phyloP scores from a whole-genome alignment of 2,888 invertebrate species.

The Euclidia mi region DNA sequence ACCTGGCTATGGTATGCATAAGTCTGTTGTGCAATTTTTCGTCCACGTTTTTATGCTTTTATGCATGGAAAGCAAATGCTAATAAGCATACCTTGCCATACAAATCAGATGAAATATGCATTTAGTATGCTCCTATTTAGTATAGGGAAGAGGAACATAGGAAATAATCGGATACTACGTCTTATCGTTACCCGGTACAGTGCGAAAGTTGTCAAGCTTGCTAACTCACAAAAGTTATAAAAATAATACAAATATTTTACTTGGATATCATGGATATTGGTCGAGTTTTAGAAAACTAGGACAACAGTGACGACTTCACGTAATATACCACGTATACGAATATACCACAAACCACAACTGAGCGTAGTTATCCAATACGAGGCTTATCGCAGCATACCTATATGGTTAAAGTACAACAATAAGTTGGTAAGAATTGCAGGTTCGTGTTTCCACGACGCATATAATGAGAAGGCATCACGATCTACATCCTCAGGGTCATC shows the following conservation, averaged over 20 bases:
- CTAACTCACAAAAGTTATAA: background rate
- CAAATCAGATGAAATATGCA: too few species aligned
- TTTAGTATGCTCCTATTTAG: too few species aligned
- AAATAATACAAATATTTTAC: too few species aligned
- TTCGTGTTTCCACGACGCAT: background rate
- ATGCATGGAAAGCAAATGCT: background rate
- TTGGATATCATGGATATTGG: too few species aligned
- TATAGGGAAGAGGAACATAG: too few species aligned
- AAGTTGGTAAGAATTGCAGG: background rate
- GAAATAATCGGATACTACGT: too few species aligned
- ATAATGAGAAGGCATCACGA: background rate
- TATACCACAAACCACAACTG: background rate
- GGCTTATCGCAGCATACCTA: background rate
- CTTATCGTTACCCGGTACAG: too few species aligned
- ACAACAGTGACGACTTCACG: slow-evolving; percentile 1
- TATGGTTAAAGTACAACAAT: slow-evolving; percentile 2
- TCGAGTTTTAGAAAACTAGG: slow-evolving; percentile 7
- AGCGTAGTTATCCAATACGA: background rate
- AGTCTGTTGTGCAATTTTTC: slow-evolving; percentile 1
- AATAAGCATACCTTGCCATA: background rate
- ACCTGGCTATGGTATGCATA: too few species aligned
- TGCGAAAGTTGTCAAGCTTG: too few species aligned
- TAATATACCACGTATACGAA: background rate
- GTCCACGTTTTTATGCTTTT: slow-evolving; percentile 18
- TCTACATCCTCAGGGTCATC: background rate